These are phyloP conservation scores for Harpagifer antarcticus DNA, from an alignment of 2,797 vertebrate genomes.

Conservation along the genomic window DNA sequence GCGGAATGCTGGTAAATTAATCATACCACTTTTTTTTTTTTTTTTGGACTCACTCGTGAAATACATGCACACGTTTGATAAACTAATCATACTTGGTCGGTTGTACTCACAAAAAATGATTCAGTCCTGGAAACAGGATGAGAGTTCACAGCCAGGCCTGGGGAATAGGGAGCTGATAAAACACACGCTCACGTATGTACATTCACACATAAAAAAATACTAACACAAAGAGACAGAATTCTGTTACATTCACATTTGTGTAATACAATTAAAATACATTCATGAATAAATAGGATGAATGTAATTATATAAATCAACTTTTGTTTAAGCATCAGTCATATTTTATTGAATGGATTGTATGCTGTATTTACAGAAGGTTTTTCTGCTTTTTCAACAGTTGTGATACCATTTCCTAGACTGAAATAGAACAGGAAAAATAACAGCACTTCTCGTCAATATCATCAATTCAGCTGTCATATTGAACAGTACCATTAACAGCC, in stretches of 20 bases:
- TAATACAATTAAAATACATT: slow-evolving; percentile 3
- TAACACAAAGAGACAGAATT: slow-evolving; percentile 21
- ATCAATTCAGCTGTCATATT: slow-evolving; percentile 23
- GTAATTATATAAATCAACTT: slow-evolving; percentile 18
- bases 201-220: neutral
- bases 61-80: slow-evolving; percentile 88
- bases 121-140: slow-evolving; percentile 83
- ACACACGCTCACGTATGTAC: neutral
- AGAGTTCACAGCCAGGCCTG: slow-evolving; percentile 80
- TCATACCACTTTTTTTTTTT: slow-evolving; percentile 76
- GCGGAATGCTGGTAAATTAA: slow-evolving; percentile 89
- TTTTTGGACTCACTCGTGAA: slow-evolving; percentile 76
- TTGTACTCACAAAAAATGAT: slow-evolving; percentile 85
- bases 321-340: neutral
- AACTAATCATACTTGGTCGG: slow-evolving; percentile 85
- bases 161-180: slow-evolving; percentile 75
- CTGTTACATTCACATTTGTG: neutral
- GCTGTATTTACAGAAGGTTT: neutral
- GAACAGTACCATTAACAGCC: slow-evolving; percentile 44
- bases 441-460: neutral
- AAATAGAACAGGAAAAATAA: neutral
- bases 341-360: neutral
- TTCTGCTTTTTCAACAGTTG: neutral
- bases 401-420: neutral
- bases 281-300: neutral